Base-by-base conservation (phyloP, 1,140 invertebrate species). In the Brachionus sp. region DNA sequence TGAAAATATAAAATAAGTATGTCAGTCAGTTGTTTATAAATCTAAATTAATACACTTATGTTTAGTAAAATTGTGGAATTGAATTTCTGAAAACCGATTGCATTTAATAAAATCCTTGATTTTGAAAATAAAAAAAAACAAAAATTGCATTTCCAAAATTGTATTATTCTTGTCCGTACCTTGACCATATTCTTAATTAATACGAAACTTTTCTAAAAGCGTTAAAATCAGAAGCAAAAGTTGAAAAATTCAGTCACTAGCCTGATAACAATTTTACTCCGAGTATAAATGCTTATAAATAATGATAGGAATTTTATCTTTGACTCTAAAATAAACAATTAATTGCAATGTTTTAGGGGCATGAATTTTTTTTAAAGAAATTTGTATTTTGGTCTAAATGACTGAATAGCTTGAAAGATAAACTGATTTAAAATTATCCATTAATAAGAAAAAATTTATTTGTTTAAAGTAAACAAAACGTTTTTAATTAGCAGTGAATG, bases 351-450 rank as follows among this genome's bases (percentile, higher is more conserved):
- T 70, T 70, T 9, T 25, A 19, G 2, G 19, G 50, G 50, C 50
- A 57, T 19, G 19, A 19, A 57, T n/a, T 64, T 64, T 29, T 33
- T 66, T 66, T 29, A 2, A 29, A 29, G 25, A 33, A 66, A 66
- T n/a, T 66, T 66, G 10, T 37, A 35, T 37, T 33, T 1, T 37
- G 19, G 37, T 42, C 39, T 70, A 37, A 37, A 37, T 70, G 66
- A 13, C 37, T 70, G 66, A 70, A 70, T 70, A 39, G 66, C 66
- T 70, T 16, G 9, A 37, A 70, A 70, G 66, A 70, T 70, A 70
- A 70, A 70, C n/a, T 70, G 37, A 37, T 16, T 70, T 70, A 70
- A 70, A 37, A 70, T 70, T 70, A 70, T 70, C 66, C 66, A 70
- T 70, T 70, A 70, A 70, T 39, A 39, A n/a, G 35, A 70, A 13